Percentiles rank a stretch among this genome's conserved stretches.
phyloP scores from a whole-genome alignment of 2,888 invertebrate species.

The Blera fallax region DNA sequence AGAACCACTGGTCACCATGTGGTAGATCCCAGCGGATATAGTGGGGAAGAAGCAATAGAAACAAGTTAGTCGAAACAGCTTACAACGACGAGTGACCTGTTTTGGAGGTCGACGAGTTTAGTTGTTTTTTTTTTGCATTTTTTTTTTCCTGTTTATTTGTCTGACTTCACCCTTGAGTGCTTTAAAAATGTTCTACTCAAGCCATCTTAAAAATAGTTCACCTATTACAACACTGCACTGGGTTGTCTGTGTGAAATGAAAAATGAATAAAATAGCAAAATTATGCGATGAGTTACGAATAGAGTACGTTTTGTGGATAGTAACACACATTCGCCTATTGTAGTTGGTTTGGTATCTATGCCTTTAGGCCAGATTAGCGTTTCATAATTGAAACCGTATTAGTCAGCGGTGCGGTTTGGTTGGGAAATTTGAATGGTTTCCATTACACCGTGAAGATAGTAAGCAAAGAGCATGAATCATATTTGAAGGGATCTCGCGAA shows the following conservation, averaged over 20 bases:
- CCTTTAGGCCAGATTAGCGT: constrained; percentile 8
- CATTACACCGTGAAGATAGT: neutral
- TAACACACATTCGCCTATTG: neutral
- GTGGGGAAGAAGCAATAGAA: constrained; percentile 11
- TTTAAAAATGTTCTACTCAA: neutral
- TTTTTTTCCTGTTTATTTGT: neutral
- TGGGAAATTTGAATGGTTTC: constrained; percentile 17
- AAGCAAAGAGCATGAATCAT: neutral
- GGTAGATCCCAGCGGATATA: neutral
- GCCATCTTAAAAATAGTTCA: neutral
- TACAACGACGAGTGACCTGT: constrained; percentile 50
- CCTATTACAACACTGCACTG: neutral
- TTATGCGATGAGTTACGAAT: neutral
- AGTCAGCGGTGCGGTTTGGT: constrained; percentile 1
- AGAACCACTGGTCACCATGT: neutral
- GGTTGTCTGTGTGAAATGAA: neutral
- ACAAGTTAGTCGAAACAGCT: constrained; percentile 34
- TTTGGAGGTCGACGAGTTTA: constrained; percentile 65
- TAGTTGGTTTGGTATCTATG: neutral
- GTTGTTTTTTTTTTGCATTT: constrained; percentile 16
- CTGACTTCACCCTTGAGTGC: neutral
- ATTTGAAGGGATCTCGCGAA: neutral
- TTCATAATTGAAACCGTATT: constrained; percentile 37
- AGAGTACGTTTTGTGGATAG: neutral
- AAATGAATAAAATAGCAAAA: neutral